These are phyloP conservation scores for Vanessa tameamea DNA, from an alignment of 1,140 invertebrate species.

Conservation along the genomic window DNA sequence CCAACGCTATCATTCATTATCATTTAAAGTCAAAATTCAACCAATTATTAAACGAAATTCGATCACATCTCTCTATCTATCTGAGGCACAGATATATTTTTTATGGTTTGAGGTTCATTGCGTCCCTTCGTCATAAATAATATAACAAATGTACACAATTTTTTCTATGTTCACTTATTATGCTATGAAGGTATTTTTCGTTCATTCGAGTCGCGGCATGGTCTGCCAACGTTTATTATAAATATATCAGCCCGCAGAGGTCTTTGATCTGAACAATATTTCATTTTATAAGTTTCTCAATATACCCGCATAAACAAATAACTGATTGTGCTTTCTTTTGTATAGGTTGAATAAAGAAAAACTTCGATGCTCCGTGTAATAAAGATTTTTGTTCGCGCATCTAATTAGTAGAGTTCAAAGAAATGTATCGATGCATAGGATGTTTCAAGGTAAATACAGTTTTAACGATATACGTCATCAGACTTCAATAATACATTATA, in stretches of 20 bases:
- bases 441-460: background rate
- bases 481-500: too few relatives aligned
- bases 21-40: too few relatives aligned
- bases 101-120: too few relatives aligned
- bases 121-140: too few relatives aligned
- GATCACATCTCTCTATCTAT: too few relatives aligned
- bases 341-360: background rate
- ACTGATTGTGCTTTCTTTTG: slow-evolving; percentile 16
- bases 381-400: too few relatives aligned
- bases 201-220: background rate
- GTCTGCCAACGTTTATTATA: slow-evolving; percentile 7
- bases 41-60: too few relatives aligned
- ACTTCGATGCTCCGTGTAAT: background rate
- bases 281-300: slow-evolving; percentile 11
- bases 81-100: too few relatives aligned
- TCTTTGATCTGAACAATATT: slow-evolving; percentile 12
- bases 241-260: slow-evolving; percentile 13
- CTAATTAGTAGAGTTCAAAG: slow-evolving; percentile 4
- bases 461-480: background rate
- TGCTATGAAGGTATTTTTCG: background rate
- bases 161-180: too few relatives aligned
- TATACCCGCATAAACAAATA: slow-evolving; percentile 26
- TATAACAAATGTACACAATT: too few relatives aligned
- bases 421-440: background rate
- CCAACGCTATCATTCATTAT: too few relatives aligned